Conservation (phyloP, 1,140 invertebrate species). For the Arion vulgaris region DNA sequence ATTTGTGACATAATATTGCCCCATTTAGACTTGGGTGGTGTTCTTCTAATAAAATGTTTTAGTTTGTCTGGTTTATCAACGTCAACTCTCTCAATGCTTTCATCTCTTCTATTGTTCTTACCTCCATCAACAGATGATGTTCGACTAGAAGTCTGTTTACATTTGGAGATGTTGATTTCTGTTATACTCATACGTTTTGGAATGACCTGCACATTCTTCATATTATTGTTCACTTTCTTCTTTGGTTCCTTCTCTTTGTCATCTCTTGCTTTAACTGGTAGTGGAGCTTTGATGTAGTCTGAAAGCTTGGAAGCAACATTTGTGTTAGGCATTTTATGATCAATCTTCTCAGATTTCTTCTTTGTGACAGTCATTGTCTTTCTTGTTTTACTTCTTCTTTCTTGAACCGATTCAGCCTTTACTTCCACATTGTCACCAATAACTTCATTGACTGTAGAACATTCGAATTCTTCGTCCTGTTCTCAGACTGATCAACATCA, state of each 20-base stretch:
- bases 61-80: constrained; percentile 55
- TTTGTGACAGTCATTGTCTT: constrained; percentile 44
- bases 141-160: constrained; percentile 13
- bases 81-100: constrained; percentile 45
- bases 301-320: constrained; percentile 60
- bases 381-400: constrained; percentile 42
- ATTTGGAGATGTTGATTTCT: not conserved
- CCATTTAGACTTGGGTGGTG: constrained; percentile 71
- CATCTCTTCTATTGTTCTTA: constrained; percentile 32
- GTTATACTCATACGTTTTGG: not conserved
- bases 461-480: not conserved
- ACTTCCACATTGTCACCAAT: not conserved
- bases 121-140: constrained; percentile 26
- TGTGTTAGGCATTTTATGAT: constrained; percentile 71
- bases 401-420: constrained; percentile 16
- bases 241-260: constrained; percentile 56
- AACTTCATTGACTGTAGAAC: not conserved
- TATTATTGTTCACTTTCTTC: constrained; percentile 47
- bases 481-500: too few species aligned
- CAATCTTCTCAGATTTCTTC: constrained; percentile 53
- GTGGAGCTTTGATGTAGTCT: constrained; percentile 63
- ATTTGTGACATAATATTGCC: constrained; percentile 72
- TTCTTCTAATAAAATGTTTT: constrained; percentile 60
- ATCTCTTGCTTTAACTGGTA: constrained; percentile 56
- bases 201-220: constrained; percentile 39